Percentiles rank a stretch among this genome's conserved stretches.
phyloP scores from a whole-genome alignment of 2,888 invertebrate species.

The Opisthograptis luteolata region DNA sequence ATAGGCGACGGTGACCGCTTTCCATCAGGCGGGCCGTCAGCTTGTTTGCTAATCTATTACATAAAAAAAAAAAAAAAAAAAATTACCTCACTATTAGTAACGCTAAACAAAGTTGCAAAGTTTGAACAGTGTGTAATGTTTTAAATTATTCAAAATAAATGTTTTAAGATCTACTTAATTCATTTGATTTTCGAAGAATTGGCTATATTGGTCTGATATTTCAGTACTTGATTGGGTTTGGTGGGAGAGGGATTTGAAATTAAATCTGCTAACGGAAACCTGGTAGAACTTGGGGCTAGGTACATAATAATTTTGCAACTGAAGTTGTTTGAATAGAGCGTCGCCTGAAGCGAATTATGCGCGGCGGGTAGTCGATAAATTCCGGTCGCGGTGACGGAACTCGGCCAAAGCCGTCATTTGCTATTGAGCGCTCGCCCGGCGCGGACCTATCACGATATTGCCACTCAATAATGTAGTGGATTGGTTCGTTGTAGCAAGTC shows the following conservation, averaged over 20 bases:
- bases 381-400: conserved; percentile 61
- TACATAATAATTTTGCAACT: conserved; percentile 45
- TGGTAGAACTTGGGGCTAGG: conserved; percentile 7
- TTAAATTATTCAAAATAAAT: too few species aligned
- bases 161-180: too few species aligned
- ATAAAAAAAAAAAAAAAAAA: too few species aligned
- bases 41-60: too few species aligned
- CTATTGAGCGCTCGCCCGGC: conserved; percentile 48
- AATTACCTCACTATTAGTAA: too few species aligned
- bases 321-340: conserved; percentile 49
- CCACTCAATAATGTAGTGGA: conserved; percentile 33
- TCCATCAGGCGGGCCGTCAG: too few species aligned
- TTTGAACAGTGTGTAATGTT: too few species aligned
- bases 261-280: not conserved
- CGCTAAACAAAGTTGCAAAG: too few species aligned
- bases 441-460: conserved; percentile 44
- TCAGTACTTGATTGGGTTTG: too few species aligned
- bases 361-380: conserved; percentile 68
- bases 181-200: too few species aligned
- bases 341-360: conserved; percentile 53
- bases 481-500: not conserved
- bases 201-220: too few species aligned
- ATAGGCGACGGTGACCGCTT: too few species aligned
- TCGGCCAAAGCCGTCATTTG: conserved; percentile 56
- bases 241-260: conserved; percentile 3